Conservation (phyloP, 2,113 vertebrate genomes). For the Rhodinocichla rosea region DNA sequence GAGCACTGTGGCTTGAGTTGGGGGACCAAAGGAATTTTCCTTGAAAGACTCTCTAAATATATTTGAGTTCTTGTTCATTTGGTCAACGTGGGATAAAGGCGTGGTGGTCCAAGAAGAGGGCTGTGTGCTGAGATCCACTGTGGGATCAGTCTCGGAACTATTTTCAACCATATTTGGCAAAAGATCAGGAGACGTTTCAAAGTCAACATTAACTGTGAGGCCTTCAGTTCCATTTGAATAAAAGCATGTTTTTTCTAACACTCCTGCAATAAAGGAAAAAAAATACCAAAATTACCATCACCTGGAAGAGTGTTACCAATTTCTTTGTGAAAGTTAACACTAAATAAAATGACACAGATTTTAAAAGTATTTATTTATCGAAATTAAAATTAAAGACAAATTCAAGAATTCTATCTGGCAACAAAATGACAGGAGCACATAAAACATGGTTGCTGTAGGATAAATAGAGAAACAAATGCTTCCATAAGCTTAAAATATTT, state of each 20-base stretch:
- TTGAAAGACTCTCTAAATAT: not conserved
- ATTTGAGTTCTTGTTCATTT: constrained; percentile 51
- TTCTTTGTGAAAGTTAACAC: not conserved
- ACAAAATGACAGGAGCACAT: not conserved
- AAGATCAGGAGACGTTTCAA: constrained; percentile 28
- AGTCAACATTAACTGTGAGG: constrained; percentile 50
- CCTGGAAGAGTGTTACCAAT: not conserved
- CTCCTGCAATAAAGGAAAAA: constrained; percentile 66
- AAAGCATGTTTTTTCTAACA: constrained; percentile 75
- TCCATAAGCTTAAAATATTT: not conserved
- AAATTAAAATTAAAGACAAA: not conserved
- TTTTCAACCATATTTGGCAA: constrained; percentile 26
- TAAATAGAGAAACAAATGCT: not conserved
- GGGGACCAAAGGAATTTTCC: not conserved
- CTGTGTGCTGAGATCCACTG: not conserved
- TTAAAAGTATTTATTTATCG: not conserved
- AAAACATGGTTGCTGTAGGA: not conserved
- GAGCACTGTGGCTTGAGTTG: not conserved
- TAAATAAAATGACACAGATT: not conserved
- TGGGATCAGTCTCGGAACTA: not conserved
- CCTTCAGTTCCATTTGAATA: constrained; percentile 70
- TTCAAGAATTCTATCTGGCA: not conserved
- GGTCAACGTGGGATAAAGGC: constrained; percentile 19
- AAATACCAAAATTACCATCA: not conserved
- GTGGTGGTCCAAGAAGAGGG: constrained; percentile 23